Conservation (phyloP, 2,888 invertebrate species). For the Trimorus sp. region DNA sequence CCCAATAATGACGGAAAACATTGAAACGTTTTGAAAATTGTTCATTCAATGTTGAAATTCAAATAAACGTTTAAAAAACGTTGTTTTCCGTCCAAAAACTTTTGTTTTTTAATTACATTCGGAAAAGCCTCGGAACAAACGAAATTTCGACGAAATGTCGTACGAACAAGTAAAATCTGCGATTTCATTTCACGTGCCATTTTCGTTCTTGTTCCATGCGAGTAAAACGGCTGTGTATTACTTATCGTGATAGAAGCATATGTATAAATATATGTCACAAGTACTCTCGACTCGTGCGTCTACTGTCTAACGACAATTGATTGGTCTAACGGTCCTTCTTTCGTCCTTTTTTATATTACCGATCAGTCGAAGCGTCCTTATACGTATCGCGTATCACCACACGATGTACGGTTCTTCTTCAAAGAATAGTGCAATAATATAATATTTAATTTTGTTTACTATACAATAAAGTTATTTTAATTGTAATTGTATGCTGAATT, state of each 20-base stretch:
- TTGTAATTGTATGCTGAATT: too few species aligned
- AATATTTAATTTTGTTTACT: slow-evolving; percentile 69
- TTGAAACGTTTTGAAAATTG: too few species aligned
- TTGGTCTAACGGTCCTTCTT: slow-evolving; percentile 63
- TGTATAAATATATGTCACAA: slow-evolving; percentile 59
- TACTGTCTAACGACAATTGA: slow-evolving; percentile 64
- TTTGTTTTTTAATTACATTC: too few species aligned
- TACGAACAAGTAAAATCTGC: slow-evolving; percentile 39
- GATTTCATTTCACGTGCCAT: slow-evolving; percentile 66
- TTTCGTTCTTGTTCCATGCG: slow-evolving; percentile 65
- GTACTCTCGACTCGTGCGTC: slow-evolving; percentile 63
- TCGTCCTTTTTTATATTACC: slow-evolving; percentile 62
- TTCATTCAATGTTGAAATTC: slow-evolving; percentile 11
- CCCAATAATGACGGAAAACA: too few species aligned
- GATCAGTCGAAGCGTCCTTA: slow-evolving; percentile 64
- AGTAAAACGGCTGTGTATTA: slow-evolving; percentile 67
- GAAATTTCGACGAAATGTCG: too few species aligned
- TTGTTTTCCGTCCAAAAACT: too few species aligned
- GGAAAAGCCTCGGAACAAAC: neutral
- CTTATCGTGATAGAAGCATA: slow-evolving; percentile 64
- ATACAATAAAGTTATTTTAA: too few species aligned
- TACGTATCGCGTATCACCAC: slow-evolving; percentile 57
- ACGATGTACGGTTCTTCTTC: slow-evolving; percentile 63
- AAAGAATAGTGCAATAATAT: slow-evolving; percentile 67
- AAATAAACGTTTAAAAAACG: slow-evolving; percentile 1